These are phyloP conservation scores for Apotomis capreana DNA, from an alignment of 2,888 invertebrate species.

Conservation along the genomic window DNA sequence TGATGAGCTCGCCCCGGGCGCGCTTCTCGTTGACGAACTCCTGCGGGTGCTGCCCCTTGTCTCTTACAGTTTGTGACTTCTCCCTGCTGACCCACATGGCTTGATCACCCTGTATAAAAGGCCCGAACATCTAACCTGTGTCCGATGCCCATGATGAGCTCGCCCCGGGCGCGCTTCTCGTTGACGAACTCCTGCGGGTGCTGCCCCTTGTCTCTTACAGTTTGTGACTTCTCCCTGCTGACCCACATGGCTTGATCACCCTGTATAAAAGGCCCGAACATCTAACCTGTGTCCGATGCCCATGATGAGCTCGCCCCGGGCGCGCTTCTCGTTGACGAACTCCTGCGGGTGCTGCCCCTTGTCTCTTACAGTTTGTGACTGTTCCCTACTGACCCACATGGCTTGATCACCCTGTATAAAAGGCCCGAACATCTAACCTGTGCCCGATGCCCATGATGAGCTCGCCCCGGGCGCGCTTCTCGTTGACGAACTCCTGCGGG, in stretches of 20 bases:
- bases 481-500: conserved; percentile 99
- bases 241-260: no score
- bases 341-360: conserved; percentile 97
- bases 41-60: conserved; percentile 96
- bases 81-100: no score
- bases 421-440: conserved; percentile 63
- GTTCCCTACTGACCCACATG: no score
- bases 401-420: no score
- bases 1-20: conserved; percentile 98
- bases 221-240: no score
- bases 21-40: conserved; percentile 99
- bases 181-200: conserved; percentile 99
- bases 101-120: no score
- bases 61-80: conserved; percentile 67
- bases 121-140: conserved; percentile 83
- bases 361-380: conserved; percentile 83
- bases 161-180: conserved; percentile 97
- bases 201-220: conserved; percentile 94
- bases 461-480: conserved; percentile 97
- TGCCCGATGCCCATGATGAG: conserved; percentile 99
- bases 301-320: conserved; percentile 99
- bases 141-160: conserved; percentile 99
- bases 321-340: conserved; percentile 98
- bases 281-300: conserved; percentile 96
- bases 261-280: neutral